These are phyloP conservation scores for Siniperca knerii DNA, from an alignment of 2,113 vertebrate species.

Conservation along the genomic window DNA sequence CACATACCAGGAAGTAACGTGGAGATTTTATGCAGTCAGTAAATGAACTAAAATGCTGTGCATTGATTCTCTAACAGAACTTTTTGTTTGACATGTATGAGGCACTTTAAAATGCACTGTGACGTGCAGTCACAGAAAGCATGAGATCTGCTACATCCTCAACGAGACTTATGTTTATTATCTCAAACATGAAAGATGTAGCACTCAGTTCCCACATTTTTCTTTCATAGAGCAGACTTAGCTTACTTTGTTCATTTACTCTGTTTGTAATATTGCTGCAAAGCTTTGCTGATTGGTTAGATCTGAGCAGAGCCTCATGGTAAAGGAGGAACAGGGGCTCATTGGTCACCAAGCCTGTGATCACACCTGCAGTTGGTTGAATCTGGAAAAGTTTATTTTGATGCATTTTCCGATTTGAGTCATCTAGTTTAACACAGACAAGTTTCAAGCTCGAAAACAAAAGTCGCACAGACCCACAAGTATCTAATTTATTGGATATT, in stretches of 20 bases:
- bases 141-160: not conserved
- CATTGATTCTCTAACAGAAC: not conserved
- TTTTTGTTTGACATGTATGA: too few relatives aligned
- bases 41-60: not conserved
- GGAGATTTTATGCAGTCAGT: not conserved
- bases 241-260: not conserved
- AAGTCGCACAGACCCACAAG: not conserved
- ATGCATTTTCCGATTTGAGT: not conserved
- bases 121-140: not conserved
- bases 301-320: not conserved
- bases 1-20: slow-evolving; percentile 6
- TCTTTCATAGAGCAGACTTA: not conserved
- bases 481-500: not conserved
- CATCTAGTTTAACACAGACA: not conserved
- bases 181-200: not conserved
- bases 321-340: not conserved
- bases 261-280: not conserved
- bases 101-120: not conserved
- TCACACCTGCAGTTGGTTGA: slow-evolving; percentile 2
- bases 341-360: not conserved
- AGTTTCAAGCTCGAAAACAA: slow-evolving; percentile 9
- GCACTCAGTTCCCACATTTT: not conserved
- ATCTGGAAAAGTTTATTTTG: not conserved
- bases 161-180: not conserved
- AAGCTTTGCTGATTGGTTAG: not conserved